Percentiles rank a stretch among this genome's conserved stretches.
phyloP scores from a whole-genome alignment of 2,113 vertebrate species.

The Apodemus speciosus region DNA sequence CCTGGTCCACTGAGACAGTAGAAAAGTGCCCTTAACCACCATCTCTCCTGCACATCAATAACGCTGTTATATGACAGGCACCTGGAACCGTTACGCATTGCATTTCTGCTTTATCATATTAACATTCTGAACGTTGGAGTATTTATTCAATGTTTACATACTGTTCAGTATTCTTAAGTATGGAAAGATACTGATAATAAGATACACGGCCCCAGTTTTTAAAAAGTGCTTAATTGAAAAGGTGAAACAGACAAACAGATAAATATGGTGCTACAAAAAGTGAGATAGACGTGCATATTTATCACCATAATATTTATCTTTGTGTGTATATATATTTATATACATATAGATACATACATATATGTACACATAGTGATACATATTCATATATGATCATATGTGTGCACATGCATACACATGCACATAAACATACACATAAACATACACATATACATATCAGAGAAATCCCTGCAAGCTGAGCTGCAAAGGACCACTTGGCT shows the following conservation, averaged over 20 bases:
- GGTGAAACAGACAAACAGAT: background rate
- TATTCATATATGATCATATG: too few species aligned
- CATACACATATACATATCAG: background rate
- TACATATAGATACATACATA: background rate
- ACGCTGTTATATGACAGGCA: background rate
- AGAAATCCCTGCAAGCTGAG: background rate
- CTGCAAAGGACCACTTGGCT: background rate
- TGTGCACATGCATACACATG: background rate
- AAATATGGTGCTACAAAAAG: background rate
- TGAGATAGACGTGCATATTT: background rate
- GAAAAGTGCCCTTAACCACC: background rate
- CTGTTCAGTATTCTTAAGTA: background rate
- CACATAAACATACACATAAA: background rate
- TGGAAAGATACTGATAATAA: background rate
- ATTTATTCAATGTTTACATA: slow-evolving; percentile 46
- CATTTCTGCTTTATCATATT: background rate
- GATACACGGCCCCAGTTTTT: background rate
- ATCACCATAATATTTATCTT: background rate
- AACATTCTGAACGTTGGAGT: background rate
- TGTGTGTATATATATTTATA: background rate
- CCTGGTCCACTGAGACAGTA: background rate
- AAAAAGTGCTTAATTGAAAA: slow-evolving; percentile 17
- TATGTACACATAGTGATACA: background rate
- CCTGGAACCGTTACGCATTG: background rate
- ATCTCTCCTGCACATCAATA: background rate